Evolutionary conservation across 2,113 vertebrate genomes (phyloP).

Genomic region (Nettapus auritus): DNA sequence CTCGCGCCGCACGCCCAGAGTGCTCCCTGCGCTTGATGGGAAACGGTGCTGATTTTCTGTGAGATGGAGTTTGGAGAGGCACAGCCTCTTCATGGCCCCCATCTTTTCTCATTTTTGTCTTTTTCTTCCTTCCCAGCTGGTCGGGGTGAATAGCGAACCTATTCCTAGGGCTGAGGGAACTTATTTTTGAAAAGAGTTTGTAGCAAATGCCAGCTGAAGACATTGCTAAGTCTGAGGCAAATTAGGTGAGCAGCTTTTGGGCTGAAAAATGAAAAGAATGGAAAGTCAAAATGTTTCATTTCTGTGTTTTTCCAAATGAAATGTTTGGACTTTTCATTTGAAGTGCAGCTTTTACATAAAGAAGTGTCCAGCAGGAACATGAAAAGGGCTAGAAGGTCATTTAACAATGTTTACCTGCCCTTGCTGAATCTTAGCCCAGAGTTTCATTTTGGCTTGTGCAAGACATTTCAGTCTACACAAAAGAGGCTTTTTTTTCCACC

Average conservation of each 20-base stretch:
- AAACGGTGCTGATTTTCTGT: background rate
- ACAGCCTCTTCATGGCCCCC: background rate
- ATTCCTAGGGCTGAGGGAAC: background rate
- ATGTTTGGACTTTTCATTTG: background rate
- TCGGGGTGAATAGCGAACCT: background rate
- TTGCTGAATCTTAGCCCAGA: background rate
- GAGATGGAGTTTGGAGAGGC: background rate
- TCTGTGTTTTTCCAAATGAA: background rate
- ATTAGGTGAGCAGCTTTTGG: background rate
- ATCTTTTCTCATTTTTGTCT: background rate
- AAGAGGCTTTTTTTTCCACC: background rate
- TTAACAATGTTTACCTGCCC: background rate
- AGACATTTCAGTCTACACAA: background rate
- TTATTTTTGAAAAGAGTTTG: background rate
- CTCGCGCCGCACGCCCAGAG: background rate
- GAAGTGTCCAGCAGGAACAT: background rate
- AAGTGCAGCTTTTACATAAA: background rate
- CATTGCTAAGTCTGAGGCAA: background rate
- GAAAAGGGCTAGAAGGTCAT: background rate
- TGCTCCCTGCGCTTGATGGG: background rate
- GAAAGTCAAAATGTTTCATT: background rate
- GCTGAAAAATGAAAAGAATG: background rate
- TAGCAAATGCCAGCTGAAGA: background rate
- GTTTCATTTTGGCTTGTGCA: too few relatives aligned
- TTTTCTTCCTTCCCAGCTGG: background rate